A percentile compares a stretch with the other conserved stretches of the same genome.
These are phyloP conservation scores for Epizoanthus ramosus DNA, from an alignment of 92 coral and sea anemone genomes.

Conservation along the genomic window DNA sequence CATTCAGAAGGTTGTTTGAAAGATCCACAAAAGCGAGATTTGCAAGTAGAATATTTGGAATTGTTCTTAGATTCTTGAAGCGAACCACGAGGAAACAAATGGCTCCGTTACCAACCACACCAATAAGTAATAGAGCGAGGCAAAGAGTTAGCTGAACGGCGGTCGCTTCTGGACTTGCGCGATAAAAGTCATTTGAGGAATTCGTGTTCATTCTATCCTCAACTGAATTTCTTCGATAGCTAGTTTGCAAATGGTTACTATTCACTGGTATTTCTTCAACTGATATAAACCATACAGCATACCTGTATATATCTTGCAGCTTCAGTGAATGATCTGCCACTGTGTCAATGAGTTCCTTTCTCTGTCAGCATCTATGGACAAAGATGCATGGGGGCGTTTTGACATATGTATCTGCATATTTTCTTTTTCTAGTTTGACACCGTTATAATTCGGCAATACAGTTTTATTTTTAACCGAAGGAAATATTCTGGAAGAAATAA, in stretches of 20 bases:
- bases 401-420: too few relatives aligned
- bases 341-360: too few relatives aligned
- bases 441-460: too few relatives aligned
- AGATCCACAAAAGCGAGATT: neutral
- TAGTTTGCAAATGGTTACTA: neutral
- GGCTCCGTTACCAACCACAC: neutral
- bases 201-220: neutral
- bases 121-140: neutral
- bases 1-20: neutral
- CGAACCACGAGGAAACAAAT: neutral
- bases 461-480: too few relatives aligned
- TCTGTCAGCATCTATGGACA: too few relatives aligned
- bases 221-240: neutral
- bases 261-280: neutral
- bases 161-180: neutral
- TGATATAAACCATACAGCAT: too few relatives aligned
- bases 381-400: too few relatives aligned
- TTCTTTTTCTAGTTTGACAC: too few relatives aligned
- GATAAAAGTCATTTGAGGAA: neutral
- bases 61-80: neutral
- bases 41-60: slow-evolving; percentile 10
- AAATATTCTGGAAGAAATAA: too few relatives aligned
- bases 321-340: too few relatives aligned
- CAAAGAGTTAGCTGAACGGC: neutral
- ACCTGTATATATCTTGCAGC: too few relatives aligned